Evolutionary conservation across 2,888 invertebrate species (phyloP).

Genomic region (Ellobium chinense): DNA sequence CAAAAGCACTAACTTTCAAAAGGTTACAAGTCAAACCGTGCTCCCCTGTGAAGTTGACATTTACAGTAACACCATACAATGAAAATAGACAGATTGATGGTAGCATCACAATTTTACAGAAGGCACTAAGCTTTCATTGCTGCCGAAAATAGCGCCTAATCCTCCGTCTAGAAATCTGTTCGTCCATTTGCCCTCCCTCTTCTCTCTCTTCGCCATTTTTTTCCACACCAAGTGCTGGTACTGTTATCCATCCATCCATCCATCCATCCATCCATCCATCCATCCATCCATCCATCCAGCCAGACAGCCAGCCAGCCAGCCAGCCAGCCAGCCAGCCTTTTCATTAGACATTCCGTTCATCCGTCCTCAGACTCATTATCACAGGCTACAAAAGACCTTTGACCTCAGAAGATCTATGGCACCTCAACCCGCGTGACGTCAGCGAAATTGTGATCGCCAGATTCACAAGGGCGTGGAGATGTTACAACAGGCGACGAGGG

Average conservation of each 20-base stretch:
- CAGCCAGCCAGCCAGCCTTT: neutral
- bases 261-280: neutral
- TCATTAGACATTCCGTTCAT: neutral
- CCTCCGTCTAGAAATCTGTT: too few relatives aligned
- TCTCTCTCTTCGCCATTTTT: too few relatives aligned
- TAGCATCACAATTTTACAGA: too few relatives aligned
- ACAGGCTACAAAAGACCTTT: slow-evolving; percentile 69
- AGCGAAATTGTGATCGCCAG: slow-evolving; percentile 42
- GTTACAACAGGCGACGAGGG: slow-evolving; percentile 30
- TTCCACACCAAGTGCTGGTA: too few relatives aligned
- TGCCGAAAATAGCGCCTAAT: too few relatives aligned
- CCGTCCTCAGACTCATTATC: slow-evolving; percentile 58
- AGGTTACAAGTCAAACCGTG: too few relatives aligned
- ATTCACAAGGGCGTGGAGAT: slow-evolving; percentile 38
- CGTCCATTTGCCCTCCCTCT: too few relatives aligned
- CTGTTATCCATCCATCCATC: neutral
- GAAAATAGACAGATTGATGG: too few relatives aligned
- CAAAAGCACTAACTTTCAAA: too few relatives aligned
- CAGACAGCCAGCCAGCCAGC: neutral
- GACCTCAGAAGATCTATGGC: slow-evolving; percentile 68
- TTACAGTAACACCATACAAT: too few relatives aligned
- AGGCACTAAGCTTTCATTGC: too few relatives aligned
- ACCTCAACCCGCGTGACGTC: slow-evolving; percentile 63
- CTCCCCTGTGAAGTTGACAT: too few relatives aligned
- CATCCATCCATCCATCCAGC: neutral